Evolutionary conservation across 2,888 invertebrate genomes (phyloP).

Genomic region (Odontothrips loti): DNA sequence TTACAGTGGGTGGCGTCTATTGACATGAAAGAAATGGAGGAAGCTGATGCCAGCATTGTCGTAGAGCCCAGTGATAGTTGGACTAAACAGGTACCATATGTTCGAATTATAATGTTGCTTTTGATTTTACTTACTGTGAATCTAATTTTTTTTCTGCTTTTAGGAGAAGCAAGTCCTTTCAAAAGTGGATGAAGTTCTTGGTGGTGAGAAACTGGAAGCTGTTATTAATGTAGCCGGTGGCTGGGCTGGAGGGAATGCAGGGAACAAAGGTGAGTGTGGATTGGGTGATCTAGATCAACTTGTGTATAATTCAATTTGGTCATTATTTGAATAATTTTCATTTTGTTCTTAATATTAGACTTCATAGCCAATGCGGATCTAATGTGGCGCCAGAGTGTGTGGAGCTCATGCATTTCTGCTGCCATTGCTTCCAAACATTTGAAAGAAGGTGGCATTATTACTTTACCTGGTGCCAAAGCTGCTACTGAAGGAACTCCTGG

Average conservation of each 20-base stretch:
- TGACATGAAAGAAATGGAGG: conserved; percentile 75
- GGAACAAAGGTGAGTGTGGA: conserved; percentile 55
- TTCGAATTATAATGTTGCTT: conserved; percentile 36
- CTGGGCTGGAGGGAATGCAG: conserved; percentile 94
- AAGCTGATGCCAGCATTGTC: conserved; percentile 86
- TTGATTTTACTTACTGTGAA: too few species aligned
- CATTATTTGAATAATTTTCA: background rate
- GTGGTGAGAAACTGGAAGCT: conserved; percentile 82
- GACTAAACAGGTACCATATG: conserved; percentile 56
- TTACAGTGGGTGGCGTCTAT: conserved; percentile 80
- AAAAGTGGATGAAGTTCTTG: conserved; percentile 61
- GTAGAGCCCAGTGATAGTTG: conserved; percentile 74
- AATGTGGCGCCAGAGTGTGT: conserved; percentile 98
- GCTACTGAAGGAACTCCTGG: conserved; percentile 81
- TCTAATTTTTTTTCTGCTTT: conserved; percentile 22
- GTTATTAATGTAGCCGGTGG: conserved; percentile 98
- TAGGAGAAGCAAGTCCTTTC: conserved; percentile 69
- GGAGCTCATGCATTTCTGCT: conserved; percentile 91
- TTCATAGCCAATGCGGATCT: conserved; percentile 85
- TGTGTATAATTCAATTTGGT: background rate
- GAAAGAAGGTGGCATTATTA: conserved; percentile 82
- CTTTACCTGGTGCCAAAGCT: conserved; percentile 92
- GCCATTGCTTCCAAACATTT: conserved; percentile 80
- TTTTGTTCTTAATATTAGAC: conserved; percentile 50
- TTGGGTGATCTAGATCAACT: background rate